These are phyloP conservation scores for Neoitamus cyanurus DNA, from an alignment of 2,888 invertebrate genomes.

Conservation along the genomic window DNA sequence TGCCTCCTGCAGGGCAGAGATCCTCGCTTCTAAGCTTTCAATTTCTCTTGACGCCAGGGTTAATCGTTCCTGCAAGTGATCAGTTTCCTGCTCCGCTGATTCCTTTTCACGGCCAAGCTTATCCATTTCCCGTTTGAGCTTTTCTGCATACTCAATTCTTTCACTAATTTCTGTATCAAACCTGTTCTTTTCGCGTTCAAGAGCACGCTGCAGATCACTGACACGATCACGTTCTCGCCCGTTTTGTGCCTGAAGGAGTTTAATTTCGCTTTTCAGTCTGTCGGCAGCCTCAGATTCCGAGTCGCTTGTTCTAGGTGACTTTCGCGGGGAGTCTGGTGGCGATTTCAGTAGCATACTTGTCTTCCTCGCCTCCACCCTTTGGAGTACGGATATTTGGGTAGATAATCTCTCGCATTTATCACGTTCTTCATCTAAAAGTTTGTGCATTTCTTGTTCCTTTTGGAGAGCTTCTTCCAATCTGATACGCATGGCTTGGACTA, in stretches of 20 bases:
- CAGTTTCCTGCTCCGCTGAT: slow-evolving; percentile 61
- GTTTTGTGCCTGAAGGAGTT: slow-evolving; percentile 68
- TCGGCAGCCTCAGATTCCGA: slow-evolving; percentile 68
- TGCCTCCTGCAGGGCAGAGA: slow-evolving; percentile 64
- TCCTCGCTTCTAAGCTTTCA: slow-evolving; percentile 67
- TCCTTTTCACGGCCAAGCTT: slow-evolving; percentile 63
- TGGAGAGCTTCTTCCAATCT: slow-evolving; percentile 74
- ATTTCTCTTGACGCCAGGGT: slow-evolving; percentile 66
- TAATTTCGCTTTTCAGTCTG: slow-evolving; percentile 68
- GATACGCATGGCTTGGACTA: slow-evolving; percentile 74
- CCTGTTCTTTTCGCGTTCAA: slow-evolving; percentile 66
- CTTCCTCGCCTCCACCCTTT: slow-evolving; percentile 63
- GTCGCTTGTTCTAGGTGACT: slow-evolving; percentile 60
- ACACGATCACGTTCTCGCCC: slow-evolving; percentile 68
- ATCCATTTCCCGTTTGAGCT: slow-evolving; percentile 65
- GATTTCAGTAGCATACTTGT: slow-evolving; percentile 61
- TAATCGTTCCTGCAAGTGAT: slow-evolving; percentile 63
- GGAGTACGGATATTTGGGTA: slow-evolving; percentile 64
- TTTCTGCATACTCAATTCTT: slow-evolving; percentile 65
- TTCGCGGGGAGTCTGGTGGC: slow-evolving; percentile 64
- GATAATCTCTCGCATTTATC: slow-evolving; percentile 68
- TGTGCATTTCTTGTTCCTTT: slow-evolving; percentile 73
- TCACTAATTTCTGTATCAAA: slow-evolving; percentile 64
- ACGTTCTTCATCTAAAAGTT: slow-evolving; percentile 70
- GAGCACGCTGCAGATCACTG: slow-evolving; percentile 66